Percentiles rank a stretch among this genome's conserved stretches.
Evolutionary conservation across 2,113 vertebrate genomes (phyloP).

Genomic region (Naja naja): DNA sequence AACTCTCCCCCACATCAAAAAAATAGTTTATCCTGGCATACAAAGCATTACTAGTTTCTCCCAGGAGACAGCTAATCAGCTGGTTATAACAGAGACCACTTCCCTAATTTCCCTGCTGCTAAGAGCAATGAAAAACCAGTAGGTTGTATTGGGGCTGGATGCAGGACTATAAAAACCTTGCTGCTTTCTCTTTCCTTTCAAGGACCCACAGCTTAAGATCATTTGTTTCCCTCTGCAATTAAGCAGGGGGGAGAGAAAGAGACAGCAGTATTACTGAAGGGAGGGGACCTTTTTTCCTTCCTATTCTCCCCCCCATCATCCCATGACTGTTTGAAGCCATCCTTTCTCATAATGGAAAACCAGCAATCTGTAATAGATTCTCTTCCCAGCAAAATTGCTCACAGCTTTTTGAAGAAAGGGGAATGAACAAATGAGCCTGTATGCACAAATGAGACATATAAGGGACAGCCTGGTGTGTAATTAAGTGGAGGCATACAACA

Average conservation of each 20-base stretch:
- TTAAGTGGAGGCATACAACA: neutral
- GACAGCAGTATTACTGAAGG: neutral
- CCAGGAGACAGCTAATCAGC: neutral
- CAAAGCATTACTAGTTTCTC: neutral
- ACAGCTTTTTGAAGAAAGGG: neutral
- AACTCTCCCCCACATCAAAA: fast-evolving
- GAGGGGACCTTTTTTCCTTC: neutral
- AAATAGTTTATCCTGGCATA: neutral
- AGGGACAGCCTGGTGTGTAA: neutral
- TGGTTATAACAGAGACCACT: neutral
- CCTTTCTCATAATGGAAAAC: neutral
- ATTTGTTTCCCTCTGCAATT: neutral
- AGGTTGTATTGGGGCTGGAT: neutral
- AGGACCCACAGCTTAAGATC: neutral
- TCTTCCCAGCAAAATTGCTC: neutral
- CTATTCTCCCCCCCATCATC: neutral
- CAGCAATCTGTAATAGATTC: neutral
- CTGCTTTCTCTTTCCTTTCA: neutral
- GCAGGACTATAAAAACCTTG: neutral
- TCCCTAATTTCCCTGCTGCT: neutral
- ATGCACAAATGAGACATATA: neutral
- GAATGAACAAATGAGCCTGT: neutral
- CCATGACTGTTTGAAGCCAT: neutral
- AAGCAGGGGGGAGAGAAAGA: too few species aligned
- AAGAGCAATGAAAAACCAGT: neutral